These are phyloP conservation scores for Toxostoma redivivum DNA, from an alignment of 2,113 vertebrate genomes.

Conservation along the genomic window DNA sequence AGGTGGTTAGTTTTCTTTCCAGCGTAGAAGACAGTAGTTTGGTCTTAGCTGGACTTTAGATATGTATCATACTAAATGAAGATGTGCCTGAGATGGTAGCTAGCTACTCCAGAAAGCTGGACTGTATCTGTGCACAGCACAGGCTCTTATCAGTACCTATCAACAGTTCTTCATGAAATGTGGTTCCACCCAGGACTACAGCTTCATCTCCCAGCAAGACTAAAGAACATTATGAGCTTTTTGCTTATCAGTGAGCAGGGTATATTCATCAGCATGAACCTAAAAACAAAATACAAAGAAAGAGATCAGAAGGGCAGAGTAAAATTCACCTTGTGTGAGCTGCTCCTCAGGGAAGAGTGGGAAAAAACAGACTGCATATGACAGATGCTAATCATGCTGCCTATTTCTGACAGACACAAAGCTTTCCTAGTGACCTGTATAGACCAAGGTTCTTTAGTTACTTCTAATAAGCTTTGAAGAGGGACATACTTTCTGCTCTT, in stretches of 20 bases:
- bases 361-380: neutral
- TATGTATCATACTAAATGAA: neutral
- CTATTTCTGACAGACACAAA: neutral
- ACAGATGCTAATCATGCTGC: neutral
- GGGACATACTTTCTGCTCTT: neutral
- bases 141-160: neutral
- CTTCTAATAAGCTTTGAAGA: neutral
- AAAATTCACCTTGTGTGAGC: neutral
- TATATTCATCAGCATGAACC: neutral
- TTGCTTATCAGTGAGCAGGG: neutral
- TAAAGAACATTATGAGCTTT: neutral
- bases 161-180: accelerated
- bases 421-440: neutral
- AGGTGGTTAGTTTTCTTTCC: neutral
- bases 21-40: neutral
- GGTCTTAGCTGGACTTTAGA: neutral
- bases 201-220: neutral
- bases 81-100: neutral
- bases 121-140: neutral
- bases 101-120: neutral
- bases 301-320: neutral
- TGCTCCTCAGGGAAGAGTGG: neutral
- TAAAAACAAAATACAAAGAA: neutral
- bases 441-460: neutral
- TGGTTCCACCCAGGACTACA: neutral